phyloP scores from a whole-genome alignment of 2,113 vertebrate genomes.

The Macquaria ambigua region DNA sequence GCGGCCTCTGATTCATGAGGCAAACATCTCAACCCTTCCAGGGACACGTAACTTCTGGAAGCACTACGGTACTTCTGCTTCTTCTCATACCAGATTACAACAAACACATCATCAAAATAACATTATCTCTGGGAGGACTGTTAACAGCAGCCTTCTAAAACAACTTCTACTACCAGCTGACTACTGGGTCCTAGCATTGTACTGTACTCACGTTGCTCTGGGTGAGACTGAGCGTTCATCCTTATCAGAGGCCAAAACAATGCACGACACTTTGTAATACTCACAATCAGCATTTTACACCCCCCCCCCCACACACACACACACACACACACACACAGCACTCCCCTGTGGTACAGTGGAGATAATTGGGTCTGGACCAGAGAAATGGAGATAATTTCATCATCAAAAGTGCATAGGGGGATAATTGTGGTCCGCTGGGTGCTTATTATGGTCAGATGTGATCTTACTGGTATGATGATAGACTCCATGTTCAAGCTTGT shows the following conservation, averaged over 20 bases:
- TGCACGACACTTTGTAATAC: too few species aligned
- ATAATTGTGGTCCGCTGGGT: background rate
- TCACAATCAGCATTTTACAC: too few species aligned
- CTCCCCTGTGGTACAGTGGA: background rate
- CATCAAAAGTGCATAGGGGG: slow-evolving; percentile 15
- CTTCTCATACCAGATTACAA: slow-evolving; percentile 1
- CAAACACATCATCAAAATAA: slow-evolving; percentile 4
- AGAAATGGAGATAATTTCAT: slow-evolving; percentile 40
- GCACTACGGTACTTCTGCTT: background rate
- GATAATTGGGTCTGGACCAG: slow-evolving; percentile 37
- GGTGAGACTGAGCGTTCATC: background rate
- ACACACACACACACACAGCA: too few species aligned
- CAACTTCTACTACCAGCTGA: background rate
- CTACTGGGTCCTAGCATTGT: background rate
- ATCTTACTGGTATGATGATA: slow-evolving; percentile 35
- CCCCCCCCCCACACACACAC: too few species aligned
- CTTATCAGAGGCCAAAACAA: too few species aligned
- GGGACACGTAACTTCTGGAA: slow-evolving; percentile 6
- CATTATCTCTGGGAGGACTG: background rate
- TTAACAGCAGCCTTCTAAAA: background rate
- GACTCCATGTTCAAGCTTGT: slow-evolving; percentile 12
- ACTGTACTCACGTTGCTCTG: background rate
- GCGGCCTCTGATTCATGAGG: slow-evolving; percentile 6
- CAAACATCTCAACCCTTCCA: slow-evolving; percentile 14
- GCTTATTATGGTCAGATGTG: slow-evolving; percentile 33